Evolutionary conservation across 1,140 invertebrate species (phyloP), one percentile per base, ranked within the genome.

Genomic region (Pseudomyrmex sp.): DNA sequence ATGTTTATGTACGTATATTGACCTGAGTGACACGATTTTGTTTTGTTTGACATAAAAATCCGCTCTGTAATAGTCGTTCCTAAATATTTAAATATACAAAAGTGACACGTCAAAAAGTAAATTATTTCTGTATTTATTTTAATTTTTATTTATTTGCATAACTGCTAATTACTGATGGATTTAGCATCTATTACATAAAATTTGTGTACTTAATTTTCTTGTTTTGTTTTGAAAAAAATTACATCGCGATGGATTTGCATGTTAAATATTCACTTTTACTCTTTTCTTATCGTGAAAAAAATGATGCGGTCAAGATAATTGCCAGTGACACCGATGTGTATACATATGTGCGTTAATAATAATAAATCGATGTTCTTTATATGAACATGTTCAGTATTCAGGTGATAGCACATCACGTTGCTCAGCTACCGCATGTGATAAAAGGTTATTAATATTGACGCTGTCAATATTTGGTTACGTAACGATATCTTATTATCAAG

Each of bases 391-490:
- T 80, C 65, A 70, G 65, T 10, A 46, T 61, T 48, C 52, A 80
- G 2, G 12, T n/a, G 20, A 69, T 48, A 69, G 65, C 20, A n/a
- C 52, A 23, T 35, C 26, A 26, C 35, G 61, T 72, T 46, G 56
- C 46, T 70, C 35, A 20, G 44, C 70, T 79, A 79, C 44, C 66
- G 62, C 5, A 20, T 65, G 20, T 70, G 76, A 80, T 12, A 50
- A 58, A 70, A 72, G 76, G 54, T 72, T 80, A 80, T 80, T 80
- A 80, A 80, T 80, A 80, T 72, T 80, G 23, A 10, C 20, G 44
- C 44, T 79, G 18, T 69, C 75, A 80, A 70, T 79, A 70, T 70
- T 48, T 26, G 35, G 58, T 79, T 79, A 50, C 56, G 23, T 2
- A 76, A 77, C 44, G 20, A 77, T 50, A 15, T 68, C 4, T 9